phyloP scores from a whole-genome alignment of 2,113 vertebrate genomes.

The Lagopus muta region DNA sequence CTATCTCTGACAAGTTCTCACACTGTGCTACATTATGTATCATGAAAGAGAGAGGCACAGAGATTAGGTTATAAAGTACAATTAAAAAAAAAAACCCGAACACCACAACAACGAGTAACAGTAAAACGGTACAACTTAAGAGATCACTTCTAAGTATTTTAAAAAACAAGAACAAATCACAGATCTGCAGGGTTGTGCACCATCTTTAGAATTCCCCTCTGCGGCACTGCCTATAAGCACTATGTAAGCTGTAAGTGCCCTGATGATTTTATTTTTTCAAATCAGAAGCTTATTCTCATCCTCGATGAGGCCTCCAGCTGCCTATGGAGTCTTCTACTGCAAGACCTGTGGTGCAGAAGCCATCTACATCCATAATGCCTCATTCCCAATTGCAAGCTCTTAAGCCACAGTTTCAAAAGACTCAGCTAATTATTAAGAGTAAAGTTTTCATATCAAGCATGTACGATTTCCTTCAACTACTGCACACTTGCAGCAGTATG shows the following conservation, averaged over 20 bases:
- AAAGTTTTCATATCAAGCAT: background rate
- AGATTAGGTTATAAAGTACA: background rate
- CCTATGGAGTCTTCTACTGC: background rate
- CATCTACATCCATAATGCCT: background rate
- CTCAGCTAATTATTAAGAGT: background rate
- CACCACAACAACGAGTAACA: background rate
- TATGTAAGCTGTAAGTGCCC: background rate
- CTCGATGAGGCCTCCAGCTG: background rate
- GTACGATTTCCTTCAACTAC: background rate
- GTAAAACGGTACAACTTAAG: background rate
- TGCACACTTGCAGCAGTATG: background rate
- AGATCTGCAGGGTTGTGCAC: background rate
- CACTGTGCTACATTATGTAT: background rate
- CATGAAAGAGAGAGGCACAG: background rate
- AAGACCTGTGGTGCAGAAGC: background rate
- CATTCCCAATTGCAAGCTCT: background rate
- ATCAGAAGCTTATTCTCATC: background rate
- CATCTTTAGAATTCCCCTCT: background rate
- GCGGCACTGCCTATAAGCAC: background rate
- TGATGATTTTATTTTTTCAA: background rate
- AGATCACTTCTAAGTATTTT: background rate
- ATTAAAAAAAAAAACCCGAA: background rate
- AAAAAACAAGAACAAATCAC: background rate
- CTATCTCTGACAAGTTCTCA: background rate
- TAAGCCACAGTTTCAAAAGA: background rate